These are phyloP conservation scores for Mus spicilegus DNA, from an alignment of 2,113 vertebrate species.

Conservation along the genomic window DNA sequence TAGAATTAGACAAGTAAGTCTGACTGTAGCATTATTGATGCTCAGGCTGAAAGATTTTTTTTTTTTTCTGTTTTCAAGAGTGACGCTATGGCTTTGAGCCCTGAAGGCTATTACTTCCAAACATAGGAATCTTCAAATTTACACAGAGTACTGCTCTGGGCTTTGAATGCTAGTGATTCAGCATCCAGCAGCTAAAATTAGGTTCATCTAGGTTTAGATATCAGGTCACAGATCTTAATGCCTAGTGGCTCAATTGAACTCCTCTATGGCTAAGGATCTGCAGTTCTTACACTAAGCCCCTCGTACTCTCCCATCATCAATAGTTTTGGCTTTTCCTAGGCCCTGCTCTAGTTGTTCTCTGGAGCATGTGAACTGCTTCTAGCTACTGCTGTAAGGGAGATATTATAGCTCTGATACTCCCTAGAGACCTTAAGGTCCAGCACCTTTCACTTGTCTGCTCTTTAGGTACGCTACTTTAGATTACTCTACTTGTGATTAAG, in stretches of 20 bases:
- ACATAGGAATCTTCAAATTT: neutral
- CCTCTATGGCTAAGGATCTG: too few relatives aligned
- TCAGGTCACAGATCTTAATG: neutral
- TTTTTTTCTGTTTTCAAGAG: neutral
- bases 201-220: neutral
- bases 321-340: neutral
- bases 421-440: too few relatives aligned
- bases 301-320: neutral
- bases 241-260: neutral
- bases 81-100: neutral
- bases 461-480: neutral
- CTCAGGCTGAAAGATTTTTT: neutral
- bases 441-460: neutral
- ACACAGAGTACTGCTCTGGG: neutral
- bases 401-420: neutral
- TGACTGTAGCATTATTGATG: neutral
- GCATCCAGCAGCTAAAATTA: neutral
- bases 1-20: neutral
- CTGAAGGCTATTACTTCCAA: neutral
- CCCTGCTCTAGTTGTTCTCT: neutral
- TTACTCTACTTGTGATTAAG: too few relatives aligned
- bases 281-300: too few relatives aligned
- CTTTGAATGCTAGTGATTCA: neutral
- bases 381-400: neutral
- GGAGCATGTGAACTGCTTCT: neutral